These are phyloP conservation scores for Melozone crissalis DNA, from an alignment of 2,113 vertebrate genomes.

Conservation along the genomic window DNA sequence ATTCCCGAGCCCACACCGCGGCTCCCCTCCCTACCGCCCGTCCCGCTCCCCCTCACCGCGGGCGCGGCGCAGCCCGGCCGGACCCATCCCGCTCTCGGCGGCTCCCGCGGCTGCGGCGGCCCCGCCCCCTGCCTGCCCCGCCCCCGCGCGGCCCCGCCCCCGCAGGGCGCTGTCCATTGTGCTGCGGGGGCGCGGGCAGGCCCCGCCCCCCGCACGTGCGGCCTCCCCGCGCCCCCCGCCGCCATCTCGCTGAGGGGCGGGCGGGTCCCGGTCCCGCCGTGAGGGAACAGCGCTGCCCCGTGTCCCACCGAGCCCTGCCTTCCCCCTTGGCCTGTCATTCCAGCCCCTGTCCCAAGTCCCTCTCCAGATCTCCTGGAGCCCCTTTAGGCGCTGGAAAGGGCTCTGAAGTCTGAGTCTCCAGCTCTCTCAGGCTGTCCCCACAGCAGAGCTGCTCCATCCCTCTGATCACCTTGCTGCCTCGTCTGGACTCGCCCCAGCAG, in stretches of 20 bases:
- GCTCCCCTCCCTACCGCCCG: too few species aligned
- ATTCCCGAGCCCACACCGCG: not conserved
- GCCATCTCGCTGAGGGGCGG: not conserved
- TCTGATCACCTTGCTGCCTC: not conserved
- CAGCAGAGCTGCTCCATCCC: not conserved
- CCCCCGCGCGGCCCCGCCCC: not conserved
- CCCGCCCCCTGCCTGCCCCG: not conserved
- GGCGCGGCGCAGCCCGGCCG: not conserved
- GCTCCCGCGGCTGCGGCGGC: not conserved
- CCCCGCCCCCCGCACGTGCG: not conserved
- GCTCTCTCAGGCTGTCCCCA: not conserved
- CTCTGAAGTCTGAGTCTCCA: not conserved
- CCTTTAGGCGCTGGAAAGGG: not conserved
- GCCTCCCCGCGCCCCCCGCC: not conserved
- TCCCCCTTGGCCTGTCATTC: not conserved
- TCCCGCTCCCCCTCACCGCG: not conserved
- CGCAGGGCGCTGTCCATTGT: slow-evolving; percentile 28
- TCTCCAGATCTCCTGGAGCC: not conserved
- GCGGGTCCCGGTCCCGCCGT: rapidly evolving
- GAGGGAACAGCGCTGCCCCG: rapidly evolving
- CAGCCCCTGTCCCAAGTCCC: not conserved
- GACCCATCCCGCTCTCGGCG: not conserved
- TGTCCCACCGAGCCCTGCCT: not conserved
- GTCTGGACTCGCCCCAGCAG: not conserved
- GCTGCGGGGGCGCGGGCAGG: not conserved